phyloP scores from a whole-genome alignment of 2,113 vertebrate species.

The Albula glossodonta region DNA sequence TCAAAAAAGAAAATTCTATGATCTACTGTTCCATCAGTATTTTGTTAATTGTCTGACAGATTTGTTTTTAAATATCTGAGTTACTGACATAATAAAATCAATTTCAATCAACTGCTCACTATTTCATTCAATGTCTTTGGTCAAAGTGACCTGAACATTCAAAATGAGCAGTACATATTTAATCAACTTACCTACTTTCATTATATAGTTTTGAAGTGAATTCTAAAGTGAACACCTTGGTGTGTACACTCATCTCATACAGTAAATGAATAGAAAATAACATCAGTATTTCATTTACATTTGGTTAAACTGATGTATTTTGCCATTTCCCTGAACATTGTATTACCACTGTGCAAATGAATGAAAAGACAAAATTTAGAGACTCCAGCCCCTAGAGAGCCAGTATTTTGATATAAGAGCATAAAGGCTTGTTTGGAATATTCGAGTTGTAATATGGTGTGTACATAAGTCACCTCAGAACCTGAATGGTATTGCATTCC shows the following conservation, averaged over 20 bases:
- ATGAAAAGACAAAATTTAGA: no score
- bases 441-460: no score
- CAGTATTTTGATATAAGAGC: no score
- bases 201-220: neutral
- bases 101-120: neutral
- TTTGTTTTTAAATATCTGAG: neutral
- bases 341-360: neutral
- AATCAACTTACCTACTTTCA: neutral
- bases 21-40: neutral
- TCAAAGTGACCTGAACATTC: no score
- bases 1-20: neutral
- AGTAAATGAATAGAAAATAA: no score
- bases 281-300: no score
- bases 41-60: neutral
- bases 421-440: no score
- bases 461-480: no score
- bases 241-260: neutral
- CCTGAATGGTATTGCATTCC: no score
- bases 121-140: neutral
- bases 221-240: neutral
- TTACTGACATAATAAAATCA: neutral
- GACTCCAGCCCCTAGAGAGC: no score
- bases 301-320: no score
- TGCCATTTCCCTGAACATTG: neutral
- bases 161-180: neutral